phyloP scores from a whole-genome alignment of 2,113 vertebrate species.

The Corynorhinus townsendii region DNA sequence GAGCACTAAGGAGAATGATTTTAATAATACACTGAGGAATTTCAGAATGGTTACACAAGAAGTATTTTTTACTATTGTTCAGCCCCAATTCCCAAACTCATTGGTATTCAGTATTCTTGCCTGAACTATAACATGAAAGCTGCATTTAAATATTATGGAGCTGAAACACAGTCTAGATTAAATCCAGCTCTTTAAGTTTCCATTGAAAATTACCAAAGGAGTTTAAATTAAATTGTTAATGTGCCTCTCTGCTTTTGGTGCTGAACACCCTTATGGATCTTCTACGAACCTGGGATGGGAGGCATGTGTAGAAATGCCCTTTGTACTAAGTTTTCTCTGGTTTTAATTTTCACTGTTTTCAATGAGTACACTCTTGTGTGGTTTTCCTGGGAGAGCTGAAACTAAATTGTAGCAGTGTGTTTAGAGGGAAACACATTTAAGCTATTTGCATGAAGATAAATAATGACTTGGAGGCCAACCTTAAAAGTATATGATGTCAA shows the following conservation, averaged over 20 bases:
- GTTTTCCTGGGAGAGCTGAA: conserved; percentile 30
- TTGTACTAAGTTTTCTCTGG: conserved; percentile 46
- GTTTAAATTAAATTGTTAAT: neutral
- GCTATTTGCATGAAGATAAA: conserved; percentile 25
- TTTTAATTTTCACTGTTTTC: conserved; percentile 46
- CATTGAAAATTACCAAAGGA: conserved; percentile 11
- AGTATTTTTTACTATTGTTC: neutral
- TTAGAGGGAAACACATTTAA: conserved; percentile 40
- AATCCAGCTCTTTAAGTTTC: conserved; percentile 24
- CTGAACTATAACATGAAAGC: conserved; percentile 15
- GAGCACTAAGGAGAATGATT: neutral
- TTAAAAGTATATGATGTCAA: neutral
- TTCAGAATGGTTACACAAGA: conserved; percentile 10
- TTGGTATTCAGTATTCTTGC: neutral
- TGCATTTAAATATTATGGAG: neutral
- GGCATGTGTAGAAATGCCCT: conserved; percentile 24
- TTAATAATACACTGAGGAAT: neutral
- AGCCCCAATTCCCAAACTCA: neutral
- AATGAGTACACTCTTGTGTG: neutral
- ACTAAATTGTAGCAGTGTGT: conserved; percentile 15
- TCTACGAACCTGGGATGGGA: neutral
- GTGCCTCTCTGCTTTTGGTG: neutral
- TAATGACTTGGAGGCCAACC: neutral
- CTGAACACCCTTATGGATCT: neutral
- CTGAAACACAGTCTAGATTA: conserved; percentile 7